Conservation (phyloP, 2,113 vertebrate species). For the Ptyas mucosa region DNA sequence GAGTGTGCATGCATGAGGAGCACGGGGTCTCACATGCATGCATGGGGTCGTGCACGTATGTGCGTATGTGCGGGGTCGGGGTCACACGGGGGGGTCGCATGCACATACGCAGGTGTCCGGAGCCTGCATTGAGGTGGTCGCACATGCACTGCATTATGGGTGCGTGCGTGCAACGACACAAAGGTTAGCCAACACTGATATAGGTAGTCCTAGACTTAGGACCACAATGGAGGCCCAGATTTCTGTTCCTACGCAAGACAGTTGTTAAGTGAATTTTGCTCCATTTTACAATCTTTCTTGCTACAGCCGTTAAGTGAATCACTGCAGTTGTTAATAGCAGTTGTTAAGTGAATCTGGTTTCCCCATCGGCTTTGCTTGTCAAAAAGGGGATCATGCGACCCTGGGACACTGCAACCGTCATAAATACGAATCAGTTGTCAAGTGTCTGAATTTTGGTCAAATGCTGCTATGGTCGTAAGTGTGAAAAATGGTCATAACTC, state of each 20-base stretch:
- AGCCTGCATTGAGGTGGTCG: too few species aligned
- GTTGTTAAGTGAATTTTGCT: neutral
- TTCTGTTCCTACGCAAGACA: neutral
- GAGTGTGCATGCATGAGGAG: too few species aligned
- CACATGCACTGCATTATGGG: too few species aligned
- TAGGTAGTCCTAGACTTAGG: too few species aligned
- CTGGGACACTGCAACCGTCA: neutral
- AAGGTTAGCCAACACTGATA: too few species aligned
- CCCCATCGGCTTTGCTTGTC: neutral
- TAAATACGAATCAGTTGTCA: neutral
- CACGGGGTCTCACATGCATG: too few species aligned
- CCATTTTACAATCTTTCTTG: neutral
- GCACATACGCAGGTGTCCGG: accelerated
- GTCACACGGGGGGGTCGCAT: too few species aligned
- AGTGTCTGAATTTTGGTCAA: neutral
- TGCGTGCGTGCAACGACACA: too few species aligned
- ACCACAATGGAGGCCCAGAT: neutral
- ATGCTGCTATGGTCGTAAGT: neutral
- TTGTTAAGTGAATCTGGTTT: too few species aligned
- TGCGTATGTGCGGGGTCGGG: too few species aligned
- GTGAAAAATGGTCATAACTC: neutral
- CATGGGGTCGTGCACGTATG: too few species aligned
- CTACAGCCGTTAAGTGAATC: neutral
- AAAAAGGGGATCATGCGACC: neutral
- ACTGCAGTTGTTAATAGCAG: neutral